Percentiles rank a stretch among this genome's conserved stretches.
These are phyloP conservation scores for Xerus rutilus DNA, from an alignment of 2,797 vertebrate species.

Conservation along the genomic window DNA sequence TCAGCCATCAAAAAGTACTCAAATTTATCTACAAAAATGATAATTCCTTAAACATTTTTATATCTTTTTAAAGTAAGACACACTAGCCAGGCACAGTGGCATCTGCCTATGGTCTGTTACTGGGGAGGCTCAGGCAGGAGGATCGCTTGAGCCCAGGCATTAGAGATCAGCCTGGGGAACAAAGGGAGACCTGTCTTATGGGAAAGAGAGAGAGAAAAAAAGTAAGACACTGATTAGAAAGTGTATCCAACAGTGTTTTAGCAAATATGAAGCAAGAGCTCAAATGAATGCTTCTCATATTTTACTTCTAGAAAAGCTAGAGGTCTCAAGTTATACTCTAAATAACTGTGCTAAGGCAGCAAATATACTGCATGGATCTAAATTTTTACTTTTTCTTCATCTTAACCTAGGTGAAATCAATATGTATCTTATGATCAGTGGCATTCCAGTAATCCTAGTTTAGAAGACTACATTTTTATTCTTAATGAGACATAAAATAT, in stretches of 20 bases:
- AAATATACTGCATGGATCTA: neutral
- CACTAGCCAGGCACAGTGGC: neutral
- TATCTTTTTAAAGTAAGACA: neutral
- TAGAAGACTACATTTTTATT: neutral
- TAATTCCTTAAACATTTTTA: neutral
- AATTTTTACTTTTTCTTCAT: slow-evolving; percentile 23
- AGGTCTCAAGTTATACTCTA: neutral
- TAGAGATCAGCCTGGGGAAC: too few species aligned
- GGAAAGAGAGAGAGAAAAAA: neutral
- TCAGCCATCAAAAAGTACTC: neutral
- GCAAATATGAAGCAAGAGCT: neutral
- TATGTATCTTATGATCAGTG: neutral
- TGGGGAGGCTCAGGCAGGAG: too few species aligned
- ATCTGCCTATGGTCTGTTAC: too few species aligned
- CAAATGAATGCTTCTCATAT: neutral
- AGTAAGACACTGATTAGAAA: neutral
- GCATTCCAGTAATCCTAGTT: neutral
- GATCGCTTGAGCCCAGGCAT: too few species aligned
- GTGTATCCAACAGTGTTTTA: neutral
- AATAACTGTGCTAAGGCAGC: neutral
- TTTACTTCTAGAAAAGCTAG: neutral
- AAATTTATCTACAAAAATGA: neutral
- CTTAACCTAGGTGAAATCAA: neutral
- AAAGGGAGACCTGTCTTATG: neutral
- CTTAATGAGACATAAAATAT: neutral